Conservation (phyloP, 2,888 invertebrate species). For the Tetrapedia diversipes region DNA sequence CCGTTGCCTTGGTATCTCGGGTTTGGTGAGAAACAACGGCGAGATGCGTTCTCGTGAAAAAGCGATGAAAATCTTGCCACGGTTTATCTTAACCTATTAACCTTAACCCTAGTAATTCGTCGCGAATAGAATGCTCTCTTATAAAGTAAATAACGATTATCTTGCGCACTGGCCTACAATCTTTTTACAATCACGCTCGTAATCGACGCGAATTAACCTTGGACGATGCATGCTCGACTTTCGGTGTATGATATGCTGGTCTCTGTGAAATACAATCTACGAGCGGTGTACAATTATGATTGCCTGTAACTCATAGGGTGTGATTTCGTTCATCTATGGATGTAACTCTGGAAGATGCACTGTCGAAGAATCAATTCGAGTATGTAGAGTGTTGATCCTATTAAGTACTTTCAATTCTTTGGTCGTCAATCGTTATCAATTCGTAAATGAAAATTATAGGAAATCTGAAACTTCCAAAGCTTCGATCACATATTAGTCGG, state of each 20-base stretch:
- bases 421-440: conserved; percentile 11
- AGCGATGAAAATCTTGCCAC: conserved; percentile 17
- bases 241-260: conserved; percentile 13
- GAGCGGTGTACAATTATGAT: not conserved
- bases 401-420: conserved; percentile 22
- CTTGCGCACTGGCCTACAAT: conserved; percentile 44
- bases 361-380: not conserved
- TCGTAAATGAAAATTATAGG: not conserved
- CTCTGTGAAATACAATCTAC: conserved; percentile 14
- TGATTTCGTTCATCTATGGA: not conserved
- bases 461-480: not conserved
- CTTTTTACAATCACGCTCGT: conserved; percentile 57
- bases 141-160: conserved; percentile 81
- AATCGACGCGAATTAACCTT: conserved; percentile 10
- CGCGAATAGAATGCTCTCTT: conserved; percentile 77
- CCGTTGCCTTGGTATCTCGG: no score
- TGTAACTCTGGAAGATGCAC: not conserved
- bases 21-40: no score
- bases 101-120: conserved; percentile 54
- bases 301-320: not conserved
- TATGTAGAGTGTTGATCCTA: not conserved
- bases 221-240: not conserved
- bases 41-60: no score
- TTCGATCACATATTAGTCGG: not conserved
- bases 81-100: conserved; percentile 28